Conservation (phyloP, 2,113 vertebrate genomes). For the Leptosomus discolor region DNA sequence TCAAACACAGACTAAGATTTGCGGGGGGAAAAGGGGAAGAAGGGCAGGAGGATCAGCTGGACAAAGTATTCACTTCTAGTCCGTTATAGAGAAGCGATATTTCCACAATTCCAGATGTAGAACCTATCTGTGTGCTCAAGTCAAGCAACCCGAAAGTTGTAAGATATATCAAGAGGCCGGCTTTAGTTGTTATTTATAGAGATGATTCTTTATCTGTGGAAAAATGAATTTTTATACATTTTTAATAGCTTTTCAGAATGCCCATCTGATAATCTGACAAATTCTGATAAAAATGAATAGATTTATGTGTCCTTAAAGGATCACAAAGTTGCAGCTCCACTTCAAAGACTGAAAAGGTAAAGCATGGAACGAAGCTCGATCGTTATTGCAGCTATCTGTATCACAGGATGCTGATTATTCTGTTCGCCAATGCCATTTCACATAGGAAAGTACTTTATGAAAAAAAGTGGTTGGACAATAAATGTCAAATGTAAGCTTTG, state of each 20-base stretch:
- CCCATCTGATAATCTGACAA: not conserved
- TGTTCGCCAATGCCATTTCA: not conserved
- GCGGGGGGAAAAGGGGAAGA: rapidly evolving
- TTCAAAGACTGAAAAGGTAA: not conserved
- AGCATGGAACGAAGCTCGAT: not conserved
- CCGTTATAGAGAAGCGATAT: not conserved
- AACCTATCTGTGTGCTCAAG: not conserved
- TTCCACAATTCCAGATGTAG: not conserved
- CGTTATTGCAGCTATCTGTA: not conserved
- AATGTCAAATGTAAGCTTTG: not conserved
- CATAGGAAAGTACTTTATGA: not conserved
- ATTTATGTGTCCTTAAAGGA: not conserved
- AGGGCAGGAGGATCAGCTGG: not conserved
- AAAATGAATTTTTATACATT: not conserved
- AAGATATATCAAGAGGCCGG: not conserved
- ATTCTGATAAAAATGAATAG: not conserved
- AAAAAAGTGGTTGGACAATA: not conserved
- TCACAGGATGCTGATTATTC: not conserved
- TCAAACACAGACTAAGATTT: not conserved
- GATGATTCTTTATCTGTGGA: not conserved
- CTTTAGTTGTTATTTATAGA: not conserved
- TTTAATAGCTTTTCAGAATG: not conserved
- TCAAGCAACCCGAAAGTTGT: not conserved
- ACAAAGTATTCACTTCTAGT: not conserved
- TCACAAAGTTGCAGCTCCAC: not conserved